Base-by-base conservation (phyloP, 2,888 invertebrate species). In the Lacanobia oleracea region DNA sequence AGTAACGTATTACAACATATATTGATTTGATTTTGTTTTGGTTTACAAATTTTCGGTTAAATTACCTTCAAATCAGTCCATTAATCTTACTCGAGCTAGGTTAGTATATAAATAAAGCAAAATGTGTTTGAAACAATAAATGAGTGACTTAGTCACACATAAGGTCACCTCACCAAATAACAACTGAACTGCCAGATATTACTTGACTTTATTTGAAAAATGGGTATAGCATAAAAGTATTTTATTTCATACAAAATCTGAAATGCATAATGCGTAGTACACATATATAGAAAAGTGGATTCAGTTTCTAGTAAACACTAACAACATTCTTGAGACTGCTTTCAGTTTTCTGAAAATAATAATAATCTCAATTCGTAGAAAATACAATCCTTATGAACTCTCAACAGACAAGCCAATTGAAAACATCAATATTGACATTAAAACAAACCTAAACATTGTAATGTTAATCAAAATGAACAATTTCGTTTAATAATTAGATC, bases 401-500 rank as follows among this genome's bases (percentile, higher is more conserved):
- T 51, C 18, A 61, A 45, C 50, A 80, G 67, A 67, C 16, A 64
- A 67, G 10, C 9, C n/a, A 21, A 59, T 75, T 53, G n/a, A 63
- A 63, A 56, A 45, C 40, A 62, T 43, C n/a, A 75, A 65, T 64
- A 61, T 67, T 63, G 40, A 67, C 50, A 3, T 54, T 40, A 21
- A n/a, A 67, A 60, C 45, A n/a, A 61, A 81, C 50, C 45, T 67
- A 51, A 59, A 54, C 57, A 77, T 63, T 63, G 27, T 50, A 60
- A 64, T 27, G 10, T 61, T 63, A 48, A 60, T 77, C 21, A 82
- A 64, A 61, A 77, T 64, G 21, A 67, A 23, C 62, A 53, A 71
- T 63, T 51, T 27, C 45, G 60, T 66, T 56, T 23, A 82, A 64
- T 62, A 71, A 82, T 67, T 45, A 61, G 27, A 72, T 64, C 21